Percentiles rank a stretch among this genome's conserved stretches.
Conservation (phyloP, 2,797 vertebrate genomes). For the Cottoperca gobio region DNA sequence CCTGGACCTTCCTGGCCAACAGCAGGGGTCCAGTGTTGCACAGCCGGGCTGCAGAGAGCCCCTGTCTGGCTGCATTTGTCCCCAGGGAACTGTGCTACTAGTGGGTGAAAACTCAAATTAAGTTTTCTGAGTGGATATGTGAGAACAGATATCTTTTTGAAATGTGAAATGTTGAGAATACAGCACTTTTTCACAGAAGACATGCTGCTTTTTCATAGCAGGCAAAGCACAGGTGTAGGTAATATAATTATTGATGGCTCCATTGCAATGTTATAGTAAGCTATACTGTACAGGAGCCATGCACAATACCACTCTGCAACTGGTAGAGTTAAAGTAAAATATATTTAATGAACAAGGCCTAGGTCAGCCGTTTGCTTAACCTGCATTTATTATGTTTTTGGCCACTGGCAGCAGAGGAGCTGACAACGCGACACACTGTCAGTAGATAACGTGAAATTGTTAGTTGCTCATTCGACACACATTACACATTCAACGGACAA, state of each 20-base stretch:
- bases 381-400: too few relatives aligned
- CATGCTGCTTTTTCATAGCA: neutral
- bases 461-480: too few relatives aligned
- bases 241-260: neutral
- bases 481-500: too few relatives aligned
- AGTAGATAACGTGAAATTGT: too few relatives aligned
- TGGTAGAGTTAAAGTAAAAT: neutral
- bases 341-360: neutral
- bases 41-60: conserved; percentile 79
- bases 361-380: too few relatives aligned
- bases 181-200: neutral
- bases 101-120: conserved; percentile 74
- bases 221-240: neutral
- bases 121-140: neutral
- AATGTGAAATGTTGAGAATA: neutral
- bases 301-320: too few relatives aligned
- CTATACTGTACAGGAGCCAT: neutral
- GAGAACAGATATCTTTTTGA: neutral
- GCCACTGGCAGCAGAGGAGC: too few relatives aligned
- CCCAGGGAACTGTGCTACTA: conserved; percentile 86
- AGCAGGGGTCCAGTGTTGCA: conserved; percentile 51
- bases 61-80: conserved; percentile 89
- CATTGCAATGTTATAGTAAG: neutral
- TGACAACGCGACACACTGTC: too few relatives aligned
- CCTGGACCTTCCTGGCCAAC: conserved; percentile 71